Evolutionary conservation across 2,888 invertebrate species (phyloP).

Genomic region (Camptogramma bilineatum): DNA sequence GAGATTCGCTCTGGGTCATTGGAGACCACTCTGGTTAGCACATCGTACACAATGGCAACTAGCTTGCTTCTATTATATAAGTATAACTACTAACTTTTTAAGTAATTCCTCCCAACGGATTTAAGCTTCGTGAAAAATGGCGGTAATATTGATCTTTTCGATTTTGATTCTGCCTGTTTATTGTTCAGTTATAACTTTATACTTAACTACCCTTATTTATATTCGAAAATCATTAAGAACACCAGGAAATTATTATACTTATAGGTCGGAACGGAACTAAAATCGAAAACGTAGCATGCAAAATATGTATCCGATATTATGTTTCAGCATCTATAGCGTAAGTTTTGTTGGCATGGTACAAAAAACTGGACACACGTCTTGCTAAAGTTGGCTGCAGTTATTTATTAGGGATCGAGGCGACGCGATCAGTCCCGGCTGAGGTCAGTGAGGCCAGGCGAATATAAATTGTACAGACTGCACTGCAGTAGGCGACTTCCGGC

Average conservation of each 20-base stretch:
- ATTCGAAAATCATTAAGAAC: not conserved
- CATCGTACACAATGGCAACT: conserved; percentile 23
- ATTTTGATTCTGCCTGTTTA: not conserved
- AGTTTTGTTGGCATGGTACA: conserved; percentile 32
- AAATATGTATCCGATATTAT: too few species aligned
- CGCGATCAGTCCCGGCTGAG: conserved; percentile 64
- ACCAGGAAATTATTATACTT: too few species aligned
- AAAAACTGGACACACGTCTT: conserved; percentile 55
- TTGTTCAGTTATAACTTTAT: not conserved
- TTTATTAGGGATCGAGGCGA: conserved; percentile 73
- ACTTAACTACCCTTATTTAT: too few species aligned
- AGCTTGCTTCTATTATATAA: conserved; percentile 22
- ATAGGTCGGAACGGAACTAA: too few species aligned
- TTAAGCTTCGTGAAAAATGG: conserved; percentile 15
- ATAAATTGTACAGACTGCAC: conserved; percentile 70
- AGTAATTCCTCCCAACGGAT: conserved; percentile 23
- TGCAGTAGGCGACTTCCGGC: conserved; percentile 59
- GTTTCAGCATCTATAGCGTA: not conserved
- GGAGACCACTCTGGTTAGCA: conserved; percentile 31
- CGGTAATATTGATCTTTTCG: not conserved
- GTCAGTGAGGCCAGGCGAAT: conserved; percentile 56
- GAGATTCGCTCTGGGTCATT: conserved; percentile 51
- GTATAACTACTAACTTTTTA: conserved; percentile 30
- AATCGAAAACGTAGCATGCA: too few species aligned
- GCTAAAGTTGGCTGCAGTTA: conserved; percentile 64